phyloP scores from a whole-genome alignment of 2,888 invertebrate species.

The Apotomis capreana region DNA sequence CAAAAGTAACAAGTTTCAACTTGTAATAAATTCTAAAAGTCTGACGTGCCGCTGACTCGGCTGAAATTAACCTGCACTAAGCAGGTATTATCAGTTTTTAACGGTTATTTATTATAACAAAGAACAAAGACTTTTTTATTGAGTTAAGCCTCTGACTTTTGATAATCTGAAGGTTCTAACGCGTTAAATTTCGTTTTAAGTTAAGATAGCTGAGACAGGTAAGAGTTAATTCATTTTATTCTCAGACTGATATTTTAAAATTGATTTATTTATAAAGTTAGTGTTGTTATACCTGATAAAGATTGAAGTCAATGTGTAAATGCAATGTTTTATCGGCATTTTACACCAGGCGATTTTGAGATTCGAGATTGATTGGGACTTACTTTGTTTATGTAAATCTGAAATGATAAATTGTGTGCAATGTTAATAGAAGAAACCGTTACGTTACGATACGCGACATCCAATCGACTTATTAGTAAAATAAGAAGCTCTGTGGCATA shows the following conservation, averaged over 20 bases:
- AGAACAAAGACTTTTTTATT: conserved; percentile 17
- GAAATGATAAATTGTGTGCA: no score
- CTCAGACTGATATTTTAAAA: neutral
- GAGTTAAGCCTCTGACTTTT: conserved; percentile 8
- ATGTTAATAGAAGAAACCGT: no score
- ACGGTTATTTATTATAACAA: conserved; percentile 18
- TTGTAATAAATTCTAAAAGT: conserved; percentile 26
- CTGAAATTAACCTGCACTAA: conserved; percentile 22
- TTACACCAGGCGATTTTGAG: no score
- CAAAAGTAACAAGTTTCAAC: conserved; percentile 14
- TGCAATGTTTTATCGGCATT: no score
- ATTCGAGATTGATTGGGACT: no score
- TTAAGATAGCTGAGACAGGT: neutral
- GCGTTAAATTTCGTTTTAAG: neutral
- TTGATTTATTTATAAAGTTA: neutral
- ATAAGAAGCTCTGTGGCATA: no score
- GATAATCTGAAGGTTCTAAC: conserved; percentile 1
- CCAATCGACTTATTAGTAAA: no score
- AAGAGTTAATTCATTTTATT: neutral
- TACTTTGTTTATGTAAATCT: no score
- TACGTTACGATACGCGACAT: no score
- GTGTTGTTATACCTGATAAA: no score
- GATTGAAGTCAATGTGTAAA: no score
- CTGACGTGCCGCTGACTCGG: conserved; percentile 16
- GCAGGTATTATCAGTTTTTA: conserved; percentile 27